phyloP scores from a whole-genome alignment of 2,113 vertebrate species.

The Seriola dumerili region DNA sequence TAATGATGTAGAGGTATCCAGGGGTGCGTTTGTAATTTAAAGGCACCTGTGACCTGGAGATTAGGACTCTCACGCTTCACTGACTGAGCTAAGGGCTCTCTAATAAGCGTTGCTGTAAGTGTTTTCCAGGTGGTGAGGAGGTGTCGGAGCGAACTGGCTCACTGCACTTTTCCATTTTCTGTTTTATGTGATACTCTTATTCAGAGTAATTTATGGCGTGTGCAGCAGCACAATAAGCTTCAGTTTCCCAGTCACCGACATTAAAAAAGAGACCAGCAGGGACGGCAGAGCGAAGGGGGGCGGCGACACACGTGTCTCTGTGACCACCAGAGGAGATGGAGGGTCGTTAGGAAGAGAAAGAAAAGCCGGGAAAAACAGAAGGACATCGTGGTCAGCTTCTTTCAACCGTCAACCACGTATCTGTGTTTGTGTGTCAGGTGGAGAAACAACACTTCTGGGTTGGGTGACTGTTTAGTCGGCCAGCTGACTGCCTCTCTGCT shows the following conservation, averaged over 20 bases:
- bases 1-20: conserved; percentile 14
- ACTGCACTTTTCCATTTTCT: conserved; percentile 62
- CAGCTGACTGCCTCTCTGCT: conserved; percentile 16
- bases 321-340: not conserved
- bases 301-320: not conserved
- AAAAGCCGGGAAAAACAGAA: not conserved
- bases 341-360: not conserved
- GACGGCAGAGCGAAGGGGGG: not conserved
- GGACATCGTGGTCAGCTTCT: not conserved
- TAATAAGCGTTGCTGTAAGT: conserved; percentile 35
- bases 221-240: conserved; percentile 36
- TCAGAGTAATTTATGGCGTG: conserved; percentile 45
- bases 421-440: not conserved
- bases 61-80: conserved; percentile 34
- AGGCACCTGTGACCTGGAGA: conserved; percentile 55
- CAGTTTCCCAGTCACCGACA: conserved; percentile 12
- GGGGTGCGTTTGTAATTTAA: conserved; percentile 51
- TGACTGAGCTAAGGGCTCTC: conserved; percentile 31
- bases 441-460: conserved; percentile 2
- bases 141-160: conserved; percentile 37
- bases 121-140: conserved; percentile 54
- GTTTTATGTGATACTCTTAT: conserved; percentile 43
- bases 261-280: conserved; percentile 5
- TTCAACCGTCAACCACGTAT: not conserved
- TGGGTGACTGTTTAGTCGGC: conserved; percentile 9